Base-by-base conservation (phyloP, 2,113 vertebrate genomes). In the Grammomys dolichurus region DNA sequence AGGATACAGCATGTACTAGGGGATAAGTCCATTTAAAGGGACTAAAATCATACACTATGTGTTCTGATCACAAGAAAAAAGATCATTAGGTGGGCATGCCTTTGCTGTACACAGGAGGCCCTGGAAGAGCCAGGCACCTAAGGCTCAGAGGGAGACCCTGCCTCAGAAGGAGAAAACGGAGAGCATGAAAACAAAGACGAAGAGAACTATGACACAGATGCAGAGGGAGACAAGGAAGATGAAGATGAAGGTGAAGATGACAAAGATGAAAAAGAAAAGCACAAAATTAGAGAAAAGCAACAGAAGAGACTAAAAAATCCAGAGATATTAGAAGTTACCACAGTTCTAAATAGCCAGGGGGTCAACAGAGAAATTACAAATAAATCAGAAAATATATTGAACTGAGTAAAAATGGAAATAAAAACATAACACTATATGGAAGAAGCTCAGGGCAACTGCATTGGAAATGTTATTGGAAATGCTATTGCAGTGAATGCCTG, bases 281-380 rank as follows among this genome's bases (percentile, higher is more conserved):
- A 93, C 33, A 56, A 58, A 36, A 72, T 3, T 28, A 67, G 26
- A 40, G 67, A 54, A 40, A 7, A 90, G 36, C 40, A 90, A 76
- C 1, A 90, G 8, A 77, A 6, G 20, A 93, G 75, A 87, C 28
- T 28, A 63, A 10, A 31, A 91, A 95, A 91, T 84, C 24, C 82
- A 93, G 6, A 60, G 88, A 93, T 8, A 33, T 5, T 81, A 28
- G 54, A 81, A 90, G 78, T 36, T 43, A 90, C 24, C 33, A 63
- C 22, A 70, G 75, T 87, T 93, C 48, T 81, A 87, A 91, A 91
- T 65, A 70, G 63, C 58, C 81, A 78, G n/a, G 77, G 24, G 17
- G 13, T 89, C 33, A 48, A 91, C 12, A 60, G 19, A 93, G 75
- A 84, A 90, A 82, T 28, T 77, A 82, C n/a, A 89, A 40, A 93